Evolutionary conservation across 2,797 vertebrate species (phyloP).

Genomic region (Notoglanidium macrostoma): DNA sequence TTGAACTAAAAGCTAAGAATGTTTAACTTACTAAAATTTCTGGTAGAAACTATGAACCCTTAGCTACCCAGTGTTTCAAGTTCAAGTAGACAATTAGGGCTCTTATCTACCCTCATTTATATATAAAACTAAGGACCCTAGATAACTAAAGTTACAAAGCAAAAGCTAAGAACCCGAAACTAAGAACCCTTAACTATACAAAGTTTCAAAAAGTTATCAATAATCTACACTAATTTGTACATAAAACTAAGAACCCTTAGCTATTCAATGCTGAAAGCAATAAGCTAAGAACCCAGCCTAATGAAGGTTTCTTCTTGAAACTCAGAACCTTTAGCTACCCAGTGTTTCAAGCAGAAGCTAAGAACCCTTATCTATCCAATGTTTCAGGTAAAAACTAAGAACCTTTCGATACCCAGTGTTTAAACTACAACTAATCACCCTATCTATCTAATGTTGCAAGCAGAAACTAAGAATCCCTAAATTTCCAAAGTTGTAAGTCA

Average conservation of each 20-base stretch:
- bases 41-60: neutral
- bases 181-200: neutral
- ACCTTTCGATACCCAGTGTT: too few species aligned
- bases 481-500: neutral
- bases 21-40: neutral
- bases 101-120: neutral
- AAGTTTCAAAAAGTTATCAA: neutral
- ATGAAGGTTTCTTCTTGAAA: neutral
- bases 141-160: too few species aligned
- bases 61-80: neutral
- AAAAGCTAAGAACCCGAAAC: neutral
- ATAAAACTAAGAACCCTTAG: too few species aligned
- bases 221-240: too few species aligned
- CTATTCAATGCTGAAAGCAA: too few species aligned
- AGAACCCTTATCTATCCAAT: neutral
- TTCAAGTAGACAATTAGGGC: too few species aligned
- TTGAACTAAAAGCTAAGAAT: neutral
- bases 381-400: neutral
- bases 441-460: neutral
- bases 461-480: too few species aligned
- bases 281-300: too few species aligned
- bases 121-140: neutral
- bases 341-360: neutral
- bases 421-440: too few species aligned
- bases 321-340: neutral